Evolutionary conservation across 2,888 invertebrate genomes (phyloP).

Genomic region (Latrodectus elegans): DNA sequence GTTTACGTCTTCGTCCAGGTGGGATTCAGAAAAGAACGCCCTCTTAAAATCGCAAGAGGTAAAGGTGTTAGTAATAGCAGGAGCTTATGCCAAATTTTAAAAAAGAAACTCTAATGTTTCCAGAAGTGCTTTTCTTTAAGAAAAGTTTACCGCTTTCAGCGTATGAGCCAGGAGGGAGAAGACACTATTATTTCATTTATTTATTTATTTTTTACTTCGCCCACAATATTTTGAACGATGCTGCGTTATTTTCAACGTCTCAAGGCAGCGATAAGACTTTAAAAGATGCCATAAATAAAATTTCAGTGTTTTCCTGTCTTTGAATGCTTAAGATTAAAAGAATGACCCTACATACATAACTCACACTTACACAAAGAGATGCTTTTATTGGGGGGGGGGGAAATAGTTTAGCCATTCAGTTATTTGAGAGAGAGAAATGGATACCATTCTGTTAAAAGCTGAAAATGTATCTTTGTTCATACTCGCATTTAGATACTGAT

Average conservation of each 20-base stretch:
- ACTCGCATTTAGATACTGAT: too few relatives aligned
- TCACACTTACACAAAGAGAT: neutral
- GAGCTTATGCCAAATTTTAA: conserved; percentile 29
- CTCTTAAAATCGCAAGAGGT: neutral
- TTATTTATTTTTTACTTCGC: conserved; percentile 7
- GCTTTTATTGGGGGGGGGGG: neutral
- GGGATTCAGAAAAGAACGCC: neutral
- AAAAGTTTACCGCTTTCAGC: conserved; percentile 38
- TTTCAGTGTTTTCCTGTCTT: conserved; percentile 6
- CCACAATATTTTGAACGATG: conserved; percentile 25
- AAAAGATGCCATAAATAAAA: conserved; percentile 43
- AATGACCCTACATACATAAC: neutral
- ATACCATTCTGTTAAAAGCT: too few relatives aligned
- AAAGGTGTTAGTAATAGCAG: conserved; percentile 19
- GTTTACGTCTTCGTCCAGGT: neutral
- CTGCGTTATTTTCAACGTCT: conserved; percentile 33
- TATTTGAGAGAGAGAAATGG: neutral
- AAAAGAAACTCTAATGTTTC: conserved; percentile 8
- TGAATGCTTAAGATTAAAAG: conserved; percentile 4
- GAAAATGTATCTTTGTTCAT: too few relatives aligned
- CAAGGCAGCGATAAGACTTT: conserved; percentile 37
- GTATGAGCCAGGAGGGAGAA: conserved; percentile 17
- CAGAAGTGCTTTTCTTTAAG: conserved; percentile 32
- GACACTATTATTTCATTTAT: conserved; percentile 3
- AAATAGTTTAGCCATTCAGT: neutral